Base-by-base conservation (phyloP, 2,113 vertebrate genomes). In the Hucho hucho region DNA sequence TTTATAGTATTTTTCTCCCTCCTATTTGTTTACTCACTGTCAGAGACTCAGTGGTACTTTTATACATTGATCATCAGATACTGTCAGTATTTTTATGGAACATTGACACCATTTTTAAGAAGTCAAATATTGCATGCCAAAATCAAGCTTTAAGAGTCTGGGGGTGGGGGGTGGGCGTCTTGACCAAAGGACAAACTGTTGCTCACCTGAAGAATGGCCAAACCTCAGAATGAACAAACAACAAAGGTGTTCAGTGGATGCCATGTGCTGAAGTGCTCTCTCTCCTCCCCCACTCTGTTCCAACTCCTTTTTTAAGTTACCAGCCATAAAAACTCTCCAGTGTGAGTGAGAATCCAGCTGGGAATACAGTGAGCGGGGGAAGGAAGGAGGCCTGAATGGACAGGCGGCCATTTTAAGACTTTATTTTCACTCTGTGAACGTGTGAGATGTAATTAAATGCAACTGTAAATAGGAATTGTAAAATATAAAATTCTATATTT, bases 381-480 rank as follows among this genome's bases (percentile, higher is more conserved):
- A 72, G 37, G 32, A 78, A 76, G 43, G 64, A 78, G 75, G 47
- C 14, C 56, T 37, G 79, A 73, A 78, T 72, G 25, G 68, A 75
- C 20, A 6, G 49, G 16, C 49, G 29, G 69, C 61, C 43, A 68
- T 72, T 72, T 72, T 37, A 74, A 92, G 87, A 86, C 87, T 83
- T 81, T 78, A 85, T 87, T 87, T 69, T 25, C 65, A 56, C 49
- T 72, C 73, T 58, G 70, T 82, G 83, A 92, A 90, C 79, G 67
- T 80, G 84, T 84, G 85, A 90, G 90, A 89, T 87, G 83, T 85
- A 88, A 81, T 87, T 84, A 79, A 77, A 86, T 69, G 37, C 75
- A 81, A 91, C 72, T 98, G 96, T 98, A 96, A 93, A 97, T 97
- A 97, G 88, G 88, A 88, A 93, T 94, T 96, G 94, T 96, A 96